Percentiles rank a stretch among this genome's conserved stretches.
These are phyloP conservation scores for Branchinecta lindahli DNA, from an alignment of 1,140 invertebrate genomes.

Conservation along the genomic window DNA sequence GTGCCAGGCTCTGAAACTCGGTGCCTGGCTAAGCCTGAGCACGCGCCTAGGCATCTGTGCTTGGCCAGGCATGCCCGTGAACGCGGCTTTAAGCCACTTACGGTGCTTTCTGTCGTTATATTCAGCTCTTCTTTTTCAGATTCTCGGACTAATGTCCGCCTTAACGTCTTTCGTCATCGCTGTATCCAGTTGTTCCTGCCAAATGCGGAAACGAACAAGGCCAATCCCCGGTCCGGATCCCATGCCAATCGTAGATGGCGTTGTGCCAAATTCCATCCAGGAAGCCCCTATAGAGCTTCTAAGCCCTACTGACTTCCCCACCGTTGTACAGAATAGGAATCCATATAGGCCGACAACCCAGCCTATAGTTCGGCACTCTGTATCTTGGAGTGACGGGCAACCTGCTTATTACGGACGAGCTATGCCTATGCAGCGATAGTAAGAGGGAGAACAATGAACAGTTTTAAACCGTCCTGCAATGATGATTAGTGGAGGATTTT, in stretches of 20 bases:
- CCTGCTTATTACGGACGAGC: not conserved
- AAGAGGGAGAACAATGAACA: no score
- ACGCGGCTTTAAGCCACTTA: no score
- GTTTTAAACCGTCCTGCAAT: no score
- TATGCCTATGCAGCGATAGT: not conserved
- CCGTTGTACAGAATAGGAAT: not conserved
- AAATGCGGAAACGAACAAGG: not conserved
- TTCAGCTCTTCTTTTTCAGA: not conserved
- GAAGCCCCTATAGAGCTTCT: constrained; percentile 2
- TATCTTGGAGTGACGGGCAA: not conserved
- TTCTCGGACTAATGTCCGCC: not conserved
- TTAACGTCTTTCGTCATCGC: not conserved
- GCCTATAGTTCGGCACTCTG: not conserved
- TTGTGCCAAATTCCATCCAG: not conserved
- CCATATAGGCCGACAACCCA: not conserved
- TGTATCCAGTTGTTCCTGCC: not conserved
- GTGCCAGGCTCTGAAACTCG: no score
- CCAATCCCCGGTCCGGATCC: not conserved
- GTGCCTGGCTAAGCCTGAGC: no score
- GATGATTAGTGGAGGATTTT: no score
- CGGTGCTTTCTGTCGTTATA: no score
- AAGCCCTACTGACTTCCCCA: not conserved
- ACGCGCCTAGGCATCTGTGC: no score
- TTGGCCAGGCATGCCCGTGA: no score
- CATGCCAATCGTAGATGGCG: not conserved